Conservation (phyloP, 1,140 invertebrate genomes). For the Maniola jurtina region DNA sequence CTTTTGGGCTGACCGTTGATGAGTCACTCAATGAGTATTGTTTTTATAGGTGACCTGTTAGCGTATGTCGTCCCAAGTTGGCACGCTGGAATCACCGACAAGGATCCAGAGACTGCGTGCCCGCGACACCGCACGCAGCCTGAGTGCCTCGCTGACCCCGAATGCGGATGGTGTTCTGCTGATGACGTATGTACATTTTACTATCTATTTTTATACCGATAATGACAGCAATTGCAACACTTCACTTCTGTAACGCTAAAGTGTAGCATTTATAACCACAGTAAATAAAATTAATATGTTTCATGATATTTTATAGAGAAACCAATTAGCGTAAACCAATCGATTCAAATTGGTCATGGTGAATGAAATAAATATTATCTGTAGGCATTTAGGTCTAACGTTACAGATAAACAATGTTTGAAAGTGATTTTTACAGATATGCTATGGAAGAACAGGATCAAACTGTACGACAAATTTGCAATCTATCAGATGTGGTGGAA, state of each 20-base stretch:
- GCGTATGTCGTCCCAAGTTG: conserved; percentile 88
- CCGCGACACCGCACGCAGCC: conserved; percentile 85
- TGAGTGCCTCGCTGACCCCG: conserved; percentile 92
- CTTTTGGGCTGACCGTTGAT: too few species aligned
- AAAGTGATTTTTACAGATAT: conserved; percentile 76
- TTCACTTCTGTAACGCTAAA: too few species aligned
- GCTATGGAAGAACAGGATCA: conserved; percentile 90
- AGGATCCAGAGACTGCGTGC: conserved; percentile 86
- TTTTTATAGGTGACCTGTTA: conserved; percentile 81
- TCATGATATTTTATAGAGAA: too few species aligned
- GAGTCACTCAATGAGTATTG: too few species aligned
- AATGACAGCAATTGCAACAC: too few species aligned
- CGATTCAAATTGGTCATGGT: too few species aligned
- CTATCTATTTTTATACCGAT: neutral
- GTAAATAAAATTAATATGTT: too few species aligned
- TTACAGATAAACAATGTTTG: too few species aligned
- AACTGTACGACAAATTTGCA: conserved; percentile 93
- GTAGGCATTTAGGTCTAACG: too few species aligned
- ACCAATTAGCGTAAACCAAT: too few species aligned
- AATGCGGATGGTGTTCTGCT: conserved; percentile 95
- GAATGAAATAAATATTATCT: too few species aligned
- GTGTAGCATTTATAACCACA: too few species aligned
- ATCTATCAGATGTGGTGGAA: conserved; percentile 91
- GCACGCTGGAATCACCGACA: conserved; percentile 83
- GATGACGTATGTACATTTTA: conserved; percentile 79